Evolutionary conservation across 2,797 vertebrate genomes (phyloP).

Genomic region (Graptemys geographica): DNA sequence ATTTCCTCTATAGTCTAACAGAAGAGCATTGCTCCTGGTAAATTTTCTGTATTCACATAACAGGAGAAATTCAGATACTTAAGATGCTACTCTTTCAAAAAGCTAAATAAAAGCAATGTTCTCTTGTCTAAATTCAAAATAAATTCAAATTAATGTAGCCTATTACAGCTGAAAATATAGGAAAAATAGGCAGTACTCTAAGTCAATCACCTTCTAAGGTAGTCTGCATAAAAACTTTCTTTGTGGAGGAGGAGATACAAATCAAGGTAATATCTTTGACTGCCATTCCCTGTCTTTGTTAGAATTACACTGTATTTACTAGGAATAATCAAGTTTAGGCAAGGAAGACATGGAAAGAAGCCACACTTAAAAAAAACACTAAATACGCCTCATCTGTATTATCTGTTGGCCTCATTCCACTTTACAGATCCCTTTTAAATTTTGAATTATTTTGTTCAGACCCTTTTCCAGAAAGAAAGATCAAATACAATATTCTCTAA

Average conservation of each 20-base stretch:
- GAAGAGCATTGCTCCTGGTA: constrained; percentile 62
- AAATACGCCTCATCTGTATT: neutral
- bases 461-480: neutral
- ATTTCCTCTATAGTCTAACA: constrained; percentile 69
- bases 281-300: neutral
- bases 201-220: neutral
- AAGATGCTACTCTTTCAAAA: neutral
- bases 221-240: neutral
- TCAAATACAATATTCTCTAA: neutral
- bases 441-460: neutral
- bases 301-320: neutral
- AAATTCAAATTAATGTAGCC: neutral
- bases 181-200: neutral
- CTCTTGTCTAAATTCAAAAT: neutral
- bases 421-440: neutral
- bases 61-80: neutral
- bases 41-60: neutral
- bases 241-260: neutral
- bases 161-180: neutral
- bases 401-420: constrained; percentile 24
- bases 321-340: neutral
- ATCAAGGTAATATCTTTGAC: fast-evolving
- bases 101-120: constrained; percentile 4
- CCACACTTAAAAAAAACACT: constrained; percentile 20
- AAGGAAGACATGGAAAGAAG: constrained; percentile 16